Conservation (phyloP, 2,888 invertebrate genomes). For the Andrena fulva region DNA sequence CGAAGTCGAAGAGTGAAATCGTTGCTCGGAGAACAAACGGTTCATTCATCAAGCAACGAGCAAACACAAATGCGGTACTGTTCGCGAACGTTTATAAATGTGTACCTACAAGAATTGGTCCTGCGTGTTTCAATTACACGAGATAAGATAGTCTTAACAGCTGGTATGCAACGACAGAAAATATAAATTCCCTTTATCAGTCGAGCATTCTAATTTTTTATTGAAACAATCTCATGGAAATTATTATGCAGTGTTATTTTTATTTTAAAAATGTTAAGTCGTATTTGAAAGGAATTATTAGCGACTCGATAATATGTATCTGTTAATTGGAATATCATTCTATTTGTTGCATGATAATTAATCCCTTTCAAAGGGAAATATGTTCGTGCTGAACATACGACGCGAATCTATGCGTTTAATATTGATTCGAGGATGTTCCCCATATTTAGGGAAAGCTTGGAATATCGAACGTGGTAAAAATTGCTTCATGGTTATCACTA, state of each 20-base stretch:
- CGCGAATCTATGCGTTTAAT: background rate
- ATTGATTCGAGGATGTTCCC: background rate
- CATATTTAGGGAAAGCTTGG: background rate
- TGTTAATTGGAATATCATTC: background rate
- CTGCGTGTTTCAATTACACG: constrained; percentile 15
- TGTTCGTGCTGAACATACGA: background rate
- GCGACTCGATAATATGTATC: background rate
- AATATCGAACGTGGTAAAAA: background rate
- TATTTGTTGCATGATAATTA: background rate
- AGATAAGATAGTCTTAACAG: constrained; percentile 15
- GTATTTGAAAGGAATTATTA: background rate
- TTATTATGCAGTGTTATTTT: background rate
- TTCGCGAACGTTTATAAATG: constrained; percentile 18
- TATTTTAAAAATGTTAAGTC: background rate
- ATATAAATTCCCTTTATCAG: background rate
- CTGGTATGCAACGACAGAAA: background rate
- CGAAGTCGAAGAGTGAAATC: background rate
- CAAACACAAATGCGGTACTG: constrained; percentile 2
- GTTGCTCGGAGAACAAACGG: constrained; percentile 2
- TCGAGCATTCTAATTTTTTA: no score
- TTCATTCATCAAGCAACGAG: constrained; percentile 25
- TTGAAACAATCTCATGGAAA: no score
- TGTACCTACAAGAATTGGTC: background rate
- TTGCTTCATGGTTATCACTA: no score
- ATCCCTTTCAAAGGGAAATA: background rate